These are phyloP conservation scores for Dipodomys spectabilis DNA, from an alignment of 2,113 vertebrate genomes.

Conservation along the genomic window DNA sequence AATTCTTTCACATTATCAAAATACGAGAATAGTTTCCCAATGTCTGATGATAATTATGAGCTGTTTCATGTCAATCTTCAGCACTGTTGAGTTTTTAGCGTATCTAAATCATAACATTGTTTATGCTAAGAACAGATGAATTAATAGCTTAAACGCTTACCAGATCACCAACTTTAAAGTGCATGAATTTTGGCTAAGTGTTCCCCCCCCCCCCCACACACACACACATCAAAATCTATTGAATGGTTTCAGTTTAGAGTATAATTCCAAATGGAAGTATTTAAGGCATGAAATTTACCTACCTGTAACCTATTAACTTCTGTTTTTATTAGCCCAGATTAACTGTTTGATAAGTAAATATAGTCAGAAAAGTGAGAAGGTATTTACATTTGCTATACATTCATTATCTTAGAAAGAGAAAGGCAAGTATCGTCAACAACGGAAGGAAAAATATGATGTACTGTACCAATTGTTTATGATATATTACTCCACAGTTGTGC, in stretches of 20 bases:
- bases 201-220: background rate
- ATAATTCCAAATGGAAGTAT: background rate
- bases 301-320: background rate
- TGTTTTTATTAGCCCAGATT: slow-evolving; percentile 43
- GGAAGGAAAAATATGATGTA: background rate
- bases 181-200: background rate
- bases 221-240: background rate
- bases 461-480: background rate
- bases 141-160: slow-evolving; percentile 11
- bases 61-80: background rate
- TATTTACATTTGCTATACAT: slow-evolving; percentile 39
- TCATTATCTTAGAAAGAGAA: slow-evolving; percentile 18
- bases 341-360: background rate
- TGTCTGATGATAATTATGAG: slow-evolving; percentile 4
- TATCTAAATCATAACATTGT: background rate
- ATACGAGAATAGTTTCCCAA: background rate
- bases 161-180: background rate
- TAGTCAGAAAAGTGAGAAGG: slow-evolving; percentile 21
- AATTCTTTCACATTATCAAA: slow-evolving; percentile 23
- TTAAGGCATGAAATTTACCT: slow-evolving; percentile 36
- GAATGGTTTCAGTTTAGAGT: background rate
- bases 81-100: slow-evolving; percentile 9
- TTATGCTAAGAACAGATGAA: slow-evolving; percentile 4
- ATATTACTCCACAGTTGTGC: background rate
- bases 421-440: background rate